Evolutionary conservation across 2,113 vertebrate species (phyloP), one percentile per base, ranked within the genome.

Genomic region (Pteronura brasiliensis): DNA sequence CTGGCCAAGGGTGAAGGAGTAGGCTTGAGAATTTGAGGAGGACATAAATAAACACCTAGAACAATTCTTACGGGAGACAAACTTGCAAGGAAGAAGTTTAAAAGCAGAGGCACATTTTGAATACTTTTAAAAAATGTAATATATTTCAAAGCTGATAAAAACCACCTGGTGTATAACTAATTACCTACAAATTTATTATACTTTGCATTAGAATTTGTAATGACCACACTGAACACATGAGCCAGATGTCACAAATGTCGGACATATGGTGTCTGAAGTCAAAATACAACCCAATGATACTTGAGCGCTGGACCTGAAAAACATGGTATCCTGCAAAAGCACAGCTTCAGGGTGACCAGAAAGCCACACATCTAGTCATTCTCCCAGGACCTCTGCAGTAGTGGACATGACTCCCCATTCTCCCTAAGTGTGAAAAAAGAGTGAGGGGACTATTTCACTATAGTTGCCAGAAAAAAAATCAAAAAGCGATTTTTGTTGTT

Each of bases 51-150:
- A 63, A 67, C 47, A 69, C 84, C 49, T 57, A 81, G 55, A 88
- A 25, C 34, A 93, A 90, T 71, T 69, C 21, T 21, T 39, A 47
- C 3, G 17, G 39, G 71, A 71, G n/a, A 47, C 63, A 25, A 44
- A 82, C 74, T 74, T 94, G 96, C 61, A 79, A 87, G 90, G 49
- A 81, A 74, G 57, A 81, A 82, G 31, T 11, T 88, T 69, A 95
- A 93, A 86, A 91, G 67, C 21, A 36, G n/a, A 72, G 18, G 88
- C 10, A 63, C 13, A 74, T 79, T 86, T 82, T 15, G 77, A 69
- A 65, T 57, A 92, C 34, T 93, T 96, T 61, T 11, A 14, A 69
- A 96, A 96, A 82, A 21, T 69, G 4, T 59, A 88, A 85, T 59
- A 4, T 39, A 80, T 63, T 77, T 85, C 44, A 52, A 9, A 84